Evolutionary conservation across 2,797 vertebrate genomes (phyloP).

Genomic region (Propithecus perrieri): DNA sequence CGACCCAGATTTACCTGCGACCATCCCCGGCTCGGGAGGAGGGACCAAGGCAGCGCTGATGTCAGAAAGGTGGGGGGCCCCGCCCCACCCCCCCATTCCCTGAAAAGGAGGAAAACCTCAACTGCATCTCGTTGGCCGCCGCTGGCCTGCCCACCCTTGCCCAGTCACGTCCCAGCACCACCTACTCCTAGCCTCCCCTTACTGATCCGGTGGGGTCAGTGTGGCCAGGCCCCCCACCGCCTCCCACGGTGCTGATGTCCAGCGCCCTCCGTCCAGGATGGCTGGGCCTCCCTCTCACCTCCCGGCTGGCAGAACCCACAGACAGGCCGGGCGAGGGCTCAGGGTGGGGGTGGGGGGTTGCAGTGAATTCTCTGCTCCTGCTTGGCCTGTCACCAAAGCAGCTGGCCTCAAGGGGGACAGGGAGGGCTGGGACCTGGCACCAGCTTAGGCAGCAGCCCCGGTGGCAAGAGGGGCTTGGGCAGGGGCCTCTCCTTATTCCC

Average conservation of each 20-base stretch:
- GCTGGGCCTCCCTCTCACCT: neutral
- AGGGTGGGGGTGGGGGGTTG: neutral
- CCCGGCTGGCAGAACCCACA: slow-evolving; percentile 37
- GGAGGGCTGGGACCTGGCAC: slow-evolving; percentile 6
- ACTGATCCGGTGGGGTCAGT: neutral
- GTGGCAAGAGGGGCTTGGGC: neutral
- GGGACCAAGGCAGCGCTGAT: slow-evolving; percentile 78
- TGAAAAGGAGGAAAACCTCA: slow-evolving; percentile 82
- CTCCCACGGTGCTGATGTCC: neutral
- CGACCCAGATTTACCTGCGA: slow-evolving; percentile 77
- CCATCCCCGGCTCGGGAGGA: slow-evolving; percentile 78
- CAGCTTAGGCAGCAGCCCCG: neutral
- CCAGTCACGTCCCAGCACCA: slow-evolving; percentile 57
- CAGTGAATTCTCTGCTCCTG: slow-evolving; percentile 83
- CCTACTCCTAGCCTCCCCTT: slow-evolving; percentile 40
- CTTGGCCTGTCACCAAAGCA: slow-evolving; percentile 66
- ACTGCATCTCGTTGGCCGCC: slow-evolving; percentile 79
- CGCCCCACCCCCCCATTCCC: slow-evolving; percentile 78
- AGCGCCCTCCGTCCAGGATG: neutral
- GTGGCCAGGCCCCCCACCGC: neutral
- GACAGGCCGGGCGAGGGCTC: neutral
- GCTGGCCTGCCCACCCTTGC: slow-evolving; percentile 73
- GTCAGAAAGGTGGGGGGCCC: slow-evolving; percentile 79
- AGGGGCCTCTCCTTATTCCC: neutral
- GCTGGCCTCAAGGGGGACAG: neutral